Evolutionary conservation across 2,888 invertebrate species (phyloP), one percentile per base, ranked within the genome.

Genomic region (Phalangium opilio): DNA sequence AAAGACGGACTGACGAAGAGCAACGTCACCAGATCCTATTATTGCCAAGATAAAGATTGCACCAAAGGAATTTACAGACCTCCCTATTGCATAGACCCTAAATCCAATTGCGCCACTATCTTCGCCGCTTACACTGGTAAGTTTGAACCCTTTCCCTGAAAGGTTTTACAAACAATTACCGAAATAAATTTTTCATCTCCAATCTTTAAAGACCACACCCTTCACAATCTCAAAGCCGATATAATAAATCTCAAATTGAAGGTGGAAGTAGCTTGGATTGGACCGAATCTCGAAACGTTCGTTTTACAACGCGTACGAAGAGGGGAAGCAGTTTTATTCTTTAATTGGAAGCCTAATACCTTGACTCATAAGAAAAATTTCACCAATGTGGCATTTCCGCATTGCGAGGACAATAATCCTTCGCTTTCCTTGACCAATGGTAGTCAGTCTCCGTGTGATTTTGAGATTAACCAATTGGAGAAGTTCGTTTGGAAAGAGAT

Each of bases 201-300:
- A 14, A 36, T 14, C 38, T 36, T 39, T 49, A 44, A 12, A 52
- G 50, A 41, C 19, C 43, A 44, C 14, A 50, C 43, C 12, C 50
- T 48, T 32, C 41, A 48, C 12, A 10, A 33, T n/a, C n/a, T 52
- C 11, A 46, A 43, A 35, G 33, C 72, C 0, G 78, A 81, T 57
- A 77, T 83, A 36, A 63, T 70, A 11, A 67, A 73, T 47, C 67
- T 76, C 44, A 66, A 72, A 32, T 66, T 81, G 12, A 73, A 70
- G 51, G 75, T 81, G 0, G 76, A 75, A 59, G 75, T 83, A 0
- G 68, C 75, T 4, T 83, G 81, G 80, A 64, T 83, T 12, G 82
- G 80, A 1, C 62, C 70, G 0, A 67, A 75, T 52, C 67, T 82
- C 41, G 59, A 62, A 12, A 42, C 53, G 1, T 65, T 66, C 49